Evolutionary conservation across 2,888 invertebrate species (phyloP).

Genomic region (Hemaris fuciformis): DNA sequence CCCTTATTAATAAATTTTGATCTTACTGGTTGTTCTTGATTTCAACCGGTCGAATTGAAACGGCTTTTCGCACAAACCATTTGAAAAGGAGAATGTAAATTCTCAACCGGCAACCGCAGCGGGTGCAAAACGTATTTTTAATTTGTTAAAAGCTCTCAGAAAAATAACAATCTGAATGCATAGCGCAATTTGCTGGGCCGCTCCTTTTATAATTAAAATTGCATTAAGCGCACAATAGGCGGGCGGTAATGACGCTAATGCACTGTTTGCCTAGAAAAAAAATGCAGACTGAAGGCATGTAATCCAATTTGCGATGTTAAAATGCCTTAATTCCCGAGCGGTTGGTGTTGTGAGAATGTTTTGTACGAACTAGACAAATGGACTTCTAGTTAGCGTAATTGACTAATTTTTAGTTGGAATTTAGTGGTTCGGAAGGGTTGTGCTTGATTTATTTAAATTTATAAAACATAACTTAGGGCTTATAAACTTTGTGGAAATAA

Average conservation of each 20-base stretch:
- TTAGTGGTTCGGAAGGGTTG: background rate
- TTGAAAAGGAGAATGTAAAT: background rate
- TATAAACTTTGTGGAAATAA: too few species aligned
- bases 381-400: background rate
- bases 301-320: constrained; percentile 52
- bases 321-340: constrained; percentile 41
- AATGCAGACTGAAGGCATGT: constrained; percentile 51
- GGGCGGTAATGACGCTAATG: constrained; percentile 66
- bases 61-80: background rate
- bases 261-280: constrained; percentile 62
- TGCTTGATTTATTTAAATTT: background rate
- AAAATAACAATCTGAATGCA: constrained; percentile 77
- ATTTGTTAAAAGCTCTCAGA: constrained; percentile 76
- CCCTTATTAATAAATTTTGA: background rate
- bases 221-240: constrained; percentile 72
- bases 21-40: background rate
- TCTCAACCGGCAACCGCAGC: background rate
- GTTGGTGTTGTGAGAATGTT: background rate
- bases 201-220: constrained; percentile 80
- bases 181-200: constrained; percentile 62
- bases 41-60: background rate
- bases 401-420: background rate
- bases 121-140: constrained; percentile 45
- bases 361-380: background rate
- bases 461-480: too few species aligned